phyloP scores from a whole-genome alignment of 1,140 invertebrate species.

The Galleria mellonella region DNA sequence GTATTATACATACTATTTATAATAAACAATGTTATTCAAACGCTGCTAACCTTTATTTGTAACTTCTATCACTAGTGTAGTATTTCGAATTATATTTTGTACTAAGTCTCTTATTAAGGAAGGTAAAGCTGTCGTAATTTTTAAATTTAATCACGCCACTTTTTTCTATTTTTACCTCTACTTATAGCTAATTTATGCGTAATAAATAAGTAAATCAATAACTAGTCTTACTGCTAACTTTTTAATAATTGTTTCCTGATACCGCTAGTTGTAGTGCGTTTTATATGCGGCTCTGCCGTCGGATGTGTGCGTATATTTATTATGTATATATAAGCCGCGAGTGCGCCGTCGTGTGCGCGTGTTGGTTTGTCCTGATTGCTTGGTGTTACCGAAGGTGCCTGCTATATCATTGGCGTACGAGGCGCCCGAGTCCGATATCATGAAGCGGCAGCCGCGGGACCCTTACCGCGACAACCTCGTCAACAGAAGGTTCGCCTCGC shows the following conservation, averaged over 20 bases:
- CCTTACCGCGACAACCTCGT: constrained; percentile 96
- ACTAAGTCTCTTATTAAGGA: constrained; percentile 31
- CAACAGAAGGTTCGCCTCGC: constrained; percentile 86
- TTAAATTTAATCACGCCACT: constrained; percentile 48
- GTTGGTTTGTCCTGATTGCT: constrained; percentile 63
- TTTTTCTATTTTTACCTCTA: constrained; percentile 43
- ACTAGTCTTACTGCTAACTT: constrained; percentile 22
- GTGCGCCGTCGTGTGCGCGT: constrained; percentile 20
- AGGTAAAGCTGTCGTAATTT: constrained; percentile 41
- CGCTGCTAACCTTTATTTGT: constrained; percentile 44
- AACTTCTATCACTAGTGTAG: constrained; percentile 53
- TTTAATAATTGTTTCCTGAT: constrained; percentile 19
- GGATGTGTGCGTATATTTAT: constrained; percentile 33
- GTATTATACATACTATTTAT: constrained; percentile 27
- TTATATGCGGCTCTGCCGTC: constrained; percentile 19
- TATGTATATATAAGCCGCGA: constrained; percentile 32
- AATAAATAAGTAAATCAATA: constrained; percentile 35
- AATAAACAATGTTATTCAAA: constrained; percentile 22
- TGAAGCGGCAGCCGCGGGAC: constrained; percentile 96
- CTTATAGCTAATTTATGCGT: constrained; percentile 34
- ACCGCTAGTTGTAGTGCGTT: constrained; percentile 38
- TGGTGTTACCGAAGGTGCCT: constrained; percentile 84
- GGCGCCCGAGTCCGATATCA: constrained; percentile 96
- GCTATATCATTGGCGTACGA: constrained; percentile 98
- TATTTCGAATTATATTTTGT: constrained; percentile 38